A percentile compares a stretch with the other conserved stretches of the same genome.
These are phyloP conservation scores for Xiphorhynchus erythropygius DNA, from an alignment of 2,797 vertebrate species.

Conservation along the genomic window DNA sequence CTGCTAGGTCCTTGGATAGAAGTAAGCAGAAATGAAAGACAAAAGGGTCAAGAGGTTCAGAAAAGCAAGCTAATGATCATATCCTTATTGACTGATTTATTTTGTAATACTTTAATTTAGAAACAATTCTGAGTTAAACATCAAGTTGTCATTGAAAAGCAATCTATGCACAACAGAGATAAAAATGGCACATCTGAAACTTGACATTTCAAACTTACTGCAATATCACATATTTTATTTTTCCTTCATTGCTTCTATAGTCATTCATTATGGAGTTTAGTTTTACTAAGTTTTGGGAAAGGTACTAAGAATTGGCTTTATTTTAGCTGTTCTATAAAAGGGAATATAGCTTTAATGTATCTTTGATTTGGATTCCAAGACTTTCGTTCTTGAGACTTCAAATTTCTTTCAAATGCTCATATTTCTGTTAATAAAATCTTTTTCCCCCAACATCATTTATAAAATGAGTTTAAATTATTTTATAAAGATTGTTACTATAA, in stretches of 20 bases:
- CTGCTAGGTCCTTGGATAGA: background rate
- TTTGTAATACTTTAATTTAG: background rate
- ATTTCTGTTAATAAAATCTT: background rate
- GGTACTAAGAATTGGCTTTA: background rate
- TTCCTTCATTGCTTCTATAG: background rate
- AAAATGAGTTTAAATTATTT: background rate
- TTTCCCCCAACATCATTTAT: accelerated
- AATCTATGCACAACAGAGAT: background rate
- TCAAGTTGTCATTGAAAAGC: background rate
- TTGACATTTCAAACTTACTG: background rate
- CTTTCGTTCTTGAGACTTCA: background rate
- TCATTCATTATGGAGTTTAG: background rate
- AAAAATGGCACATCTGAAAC: background rate
- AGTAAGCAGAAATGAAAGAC: background rate
- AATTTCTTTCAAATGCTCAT: background rate
- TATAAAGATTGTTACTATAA: background rate
- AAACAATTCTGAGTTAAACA: background rate
- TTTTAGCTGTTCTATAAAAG: background rate
- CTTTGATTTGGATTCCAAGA: background rate
- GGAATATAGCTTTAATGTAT: background rate
- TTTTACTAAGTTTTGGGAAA: background rate
- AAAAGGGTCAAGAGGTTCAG: background rate
- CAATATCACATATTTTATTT: background rate
- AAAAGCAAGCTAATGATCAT: background rate
- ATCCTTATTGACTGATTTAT: background rate